Evolutionary conservation across 2,888 invertebrate genomes (phyloP).

Genomic region (Hirtodrosophila confusa): DNA sequence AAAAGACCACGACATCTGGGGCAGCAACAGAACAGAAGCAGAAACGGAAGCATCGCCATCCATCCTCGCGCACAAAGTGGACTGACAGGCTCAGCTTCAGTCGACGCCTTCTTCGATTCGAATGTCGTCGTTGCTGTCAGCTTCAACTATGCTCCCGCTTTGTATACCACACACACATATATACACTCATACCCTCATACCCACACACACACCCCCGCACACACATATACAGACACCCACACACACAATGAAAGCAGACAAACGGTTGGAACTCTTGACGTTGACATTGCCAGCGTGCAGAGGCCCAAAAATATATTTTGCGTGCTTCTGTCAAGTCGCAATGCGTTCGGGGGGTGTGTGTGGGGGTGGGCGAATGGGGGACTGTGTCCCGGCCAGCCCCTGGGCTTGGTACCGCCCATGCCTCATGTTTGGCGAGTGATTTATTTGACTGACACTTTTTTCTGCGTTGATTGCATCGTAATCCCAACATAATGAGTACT

Average conservation of each 20-base stretch:
- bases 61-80: conserved; percentile 44
- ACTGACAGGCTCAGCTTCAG: conserved; percentile 38
- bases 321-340: conserved; percentile 58
- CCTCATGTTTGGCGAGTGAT: conserved; percentile 77
- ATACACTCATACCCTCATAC: background rate
- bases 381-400: conserved; percentile 6
- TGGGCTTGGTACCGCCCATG: conserved; percentile 34
- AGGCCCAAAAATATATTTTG: conserved; percentile 61
- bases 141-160: conserved; percentile 74
- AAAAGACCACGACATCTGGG: conserved; percentile 16
- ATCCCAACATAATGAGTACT: conserved; percentile 82
- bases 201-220: conserved; percentile 20
- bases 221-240: conserved; percentile 7
- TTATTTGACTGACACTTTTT: conserved; percentile 82
- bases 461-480: conserved; percentile 82
- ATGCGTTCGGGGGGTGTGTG: conserved; percentile 29
- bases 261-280: conserved; percentile 62
- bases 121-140: conserved; percentile 63
- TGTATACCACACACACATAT: conserved; percentile 9
- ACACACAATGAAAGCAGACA: conserved; percentile 34
- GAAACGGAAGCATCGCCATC: conserved; percentile 32
- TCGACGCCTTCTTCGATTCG: conserved; percentile 41
- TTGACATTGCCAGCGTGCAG: conserved; percentile 68
- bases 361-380: background rate
- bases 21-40: conserved; percentile 8